Conservation (phyloP, 2,113 vertebrate species). For the Coreoperca whiteheadi region DNA sequence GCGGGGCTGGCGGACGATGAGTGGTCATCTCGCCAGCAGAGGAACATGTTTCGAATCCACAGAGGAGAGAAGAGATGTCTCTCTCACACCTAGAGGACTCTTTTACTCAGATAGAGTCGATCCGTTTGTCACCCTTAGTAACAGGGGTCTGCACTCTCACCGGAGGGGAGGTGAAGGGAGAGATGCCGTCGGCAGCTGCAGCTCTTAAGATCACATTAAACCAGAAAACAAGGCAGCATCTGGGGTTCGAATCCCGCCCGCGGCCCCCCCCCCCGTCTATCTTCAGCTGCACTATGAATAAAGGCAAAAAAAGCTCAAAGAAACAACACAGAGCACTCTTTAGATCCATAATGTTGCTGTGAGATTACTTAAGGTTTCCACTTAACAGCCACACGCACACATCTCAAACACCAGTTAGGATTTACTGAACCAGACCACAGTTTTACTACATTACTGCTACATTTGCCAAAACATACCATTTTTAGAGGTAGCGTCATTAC, state of each 20-base stretch:
- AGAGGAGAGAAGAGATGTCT: constrained; percentile 39
- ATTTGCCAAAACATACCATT: neutral
- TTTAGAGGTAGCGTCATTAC: neutral
- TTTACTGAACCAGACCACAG: neutral
- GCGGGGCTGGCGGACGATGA: constrained; percentile 51
- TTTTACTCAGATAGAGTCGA: constrained; percentile 39
- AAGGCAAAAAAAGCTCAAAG: no score
- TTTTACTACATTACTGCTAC: neutral
- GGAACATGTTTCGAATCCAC: constrained; percentile 39
- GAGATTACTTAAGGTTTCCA: neutral
- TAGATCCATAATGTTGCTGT: constrained; percentile 3
- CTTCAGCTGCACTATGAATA: no score
- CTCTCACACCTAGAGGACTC: constrained; percentile 53
- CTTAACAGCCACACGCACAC: neutral
- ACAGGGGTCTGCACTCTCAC: constrained; percentile 31
- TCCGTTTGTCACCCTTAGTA: constrained; percentile 57
- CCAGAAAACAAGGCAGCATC: constrained; percentile 28
- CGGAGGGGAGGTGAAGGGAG: constrained; percentile 33
- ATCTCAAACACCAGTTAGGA: neutral
- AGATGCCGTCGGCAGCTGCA: constrained; percentile 1
- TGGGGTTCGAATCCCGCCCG: no score
- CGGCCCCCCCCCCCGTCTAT: no score
- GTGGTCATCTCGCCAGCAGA: constrained; percentile 55
- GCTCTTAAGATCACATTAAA: constrained; percentile 12
- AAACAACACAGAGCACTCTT: neutral